Base-by-base conservation (phyloP, 2,797 vertebrate genomes). In the Clarias fuscus region DNA sequence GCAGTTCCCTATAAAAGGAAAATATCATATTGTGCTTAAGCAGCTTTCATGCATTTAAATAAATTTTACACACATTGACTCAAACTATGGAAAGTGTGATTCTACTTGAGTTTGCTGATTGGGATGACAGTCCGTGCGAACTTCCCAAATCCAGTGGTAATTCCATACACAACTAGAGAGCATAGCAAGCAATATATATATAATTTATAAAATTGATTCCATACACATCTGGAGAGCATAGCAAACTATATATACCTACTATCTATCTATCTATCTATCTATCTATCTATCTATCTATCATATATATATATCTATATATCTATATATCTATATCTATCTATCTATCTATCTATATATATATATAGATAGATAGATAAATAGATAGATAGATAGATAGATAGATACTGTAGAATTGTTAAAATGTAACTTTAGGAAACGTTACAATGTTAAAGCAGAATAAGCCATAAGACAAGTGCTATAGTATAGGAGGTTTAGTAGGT, bases 81-180 rank as follows among this genome's bases (percentile, higher is more conserved):
- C 33, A 0, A 86, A 37, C 67, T 7, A 72, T 83, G 0, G 10
- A 67, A 87, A 77, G 2, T 2, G 67, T 1, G 68, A 58, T 20
- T 84, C 92, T 97, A 99, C 98, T 96, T 96, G 82, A 99, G 96
- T 78, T 99, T 99, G 92, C 92, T 95, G 92, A 96, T 91, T 84
- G 98, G 98, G 92, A 99, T 99, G 72, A 99, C 95, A 5, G 98
- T 99, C 83, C 96, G 96, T 83, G 98, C 98, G 94, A 99, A 99
- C 91, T 99, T 99, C 22, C 98, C 98, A 93, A 99, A 99, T 17
- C 98, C 98, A 0, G 98, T 99, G 33, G 97, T 99, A 91, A 99
- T 99, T 91, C 98, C 98, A 40, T 99, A 99, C 86, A 99, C 98
- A 88, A 99, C 98, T 99, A 91, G 27, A 83, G 37, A 72, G 43